These are phyloP conservation scores for Pseudanteris insignis DNA, from an alignment of 2,888 invertebrate species.

Conservation along the genomic window DNA sequence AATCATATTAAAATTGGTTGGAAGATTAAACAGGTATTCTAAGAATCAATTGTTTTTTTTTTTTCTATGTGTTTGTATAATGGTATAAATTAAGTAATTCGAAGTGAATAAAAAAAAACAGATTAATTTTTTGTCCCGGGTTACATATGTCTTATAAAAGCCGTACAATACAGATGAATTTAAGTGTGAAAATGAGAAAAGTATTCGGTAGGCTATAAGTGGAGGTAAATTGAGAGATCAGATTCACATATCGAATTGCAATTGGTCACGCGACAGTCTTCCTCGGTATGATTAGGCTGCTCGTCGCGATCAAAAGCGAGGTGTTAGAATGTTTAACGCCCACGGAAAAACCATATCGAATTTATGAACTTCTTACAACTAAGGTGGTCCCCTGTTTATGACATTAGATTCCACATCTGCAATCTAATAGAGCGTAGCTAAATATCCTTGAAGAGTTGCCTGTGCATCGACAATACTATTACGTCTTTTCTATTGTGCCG, in stretches of 20 bases:
- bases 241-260: conserved; percentile 44
- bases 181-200: conserved; percentile 32
- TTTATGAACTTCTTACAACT: conserved; percentile 52
- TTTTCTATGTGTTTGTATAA: background rate
- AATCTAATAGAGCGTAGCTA: conserved; percentile 51
- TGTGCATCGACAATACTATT: conserved; percentile 26
- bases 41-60: too few relatives aligned
- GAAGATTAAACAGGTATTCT: too few relatives aligned
- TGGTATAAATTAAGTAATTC: too few relatives aligned
- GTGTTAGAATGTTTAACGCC: conserved; percentile 41
- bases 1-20: too few relatives aligned
- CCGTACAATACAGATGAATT: conserved; percentile 18
- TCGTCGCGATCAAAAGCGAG: conserved; percentile 26
- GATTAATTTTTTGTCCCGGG: conserved; percentile 8
- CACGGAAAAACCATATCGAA: conserved; percentile 49
- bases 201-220: conserved; percentile 29
- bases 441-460: conserved; percentile 36
- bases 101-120: too few relatives aligned
- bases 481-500: conserved; percentile 16
- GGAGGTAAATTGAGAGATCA: conserved; percentile 41
- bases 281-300: conserved; percentile 26
- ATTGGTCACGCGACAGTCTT: conserved; percentile 48
- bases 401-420: conserved; percentile 44
- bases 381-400: conserved; percentile 49
- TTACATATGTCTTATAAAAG: conserved; percentile 9